These are phyloP conservation scores for Brachyhypopomus gauderio DNA, from an alignment of 2,113 vertebrate species.

Conservation along the genomic window DNA sequence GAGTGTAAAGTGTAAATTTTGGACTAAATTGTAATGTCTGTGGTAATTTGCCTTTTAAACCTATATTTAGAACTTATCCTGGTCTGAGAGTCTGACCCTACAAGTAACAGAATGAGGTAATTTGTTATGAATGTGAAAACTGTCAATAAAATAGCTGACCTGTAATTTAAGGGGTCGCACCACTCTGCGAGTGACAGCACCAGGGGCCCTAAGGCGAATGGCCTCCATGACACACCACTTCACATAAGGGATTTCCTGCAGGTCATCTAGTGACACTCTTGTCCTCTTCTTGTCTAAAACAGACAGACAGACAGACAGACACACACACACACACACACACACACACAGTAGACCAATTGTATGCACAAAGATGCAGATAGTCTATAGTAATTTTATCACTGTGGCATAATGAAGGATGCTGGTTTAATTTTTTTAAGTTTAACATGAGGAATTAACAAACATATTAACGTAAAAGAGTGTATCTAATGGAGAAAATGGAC, in stretches of 20 bases:
- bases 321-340: background rate
- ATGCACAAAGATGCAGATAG: background rate
- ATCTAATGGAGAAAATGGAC: too few species aligned
- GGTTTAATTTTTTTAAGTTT: too few species aligned
- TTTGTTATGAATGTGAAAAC: too few species aligned
- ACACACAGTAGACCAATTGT: background rate
- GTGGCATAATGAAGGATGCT: too few species aligned
- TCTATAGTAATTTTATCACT: background rate
- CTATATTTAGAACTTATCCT: too few species aligned
- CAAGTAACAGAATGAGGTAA: too few species aligned
- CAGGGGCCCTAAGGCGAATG: constrained; percentile 76
- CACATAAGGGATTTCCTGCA: constrained; percentile 74
- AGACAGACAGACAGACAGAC: constrained; percentile 22
- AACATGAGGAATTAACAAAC: too few species aligned
- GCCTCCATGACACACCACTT: constrained; percentile 82
- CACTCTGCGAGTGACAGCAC: constrained; percentile 79
- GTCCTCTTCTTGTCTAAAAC: constrained; percentile 57
- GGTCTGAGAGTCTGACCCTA: too few species aligned
- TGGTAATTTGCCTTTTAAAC: too few species aligned
- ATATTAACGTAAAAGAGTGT: background rate
- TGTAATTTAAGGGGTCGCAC: constrained; percentile 77
- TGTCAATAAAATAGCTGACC: constrained; percentile 59
- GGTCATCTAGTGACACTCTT: constrained; percentile 67
- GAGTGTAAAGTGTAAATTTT: too few species aligned
- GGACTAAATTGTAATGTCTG: too few species aligned